These are phyloP conservation scores for Nematopogon swammerdamellus DNA, from an alignment of 2,888 invertebrate species.

Conservation along the genomic window DNA sequence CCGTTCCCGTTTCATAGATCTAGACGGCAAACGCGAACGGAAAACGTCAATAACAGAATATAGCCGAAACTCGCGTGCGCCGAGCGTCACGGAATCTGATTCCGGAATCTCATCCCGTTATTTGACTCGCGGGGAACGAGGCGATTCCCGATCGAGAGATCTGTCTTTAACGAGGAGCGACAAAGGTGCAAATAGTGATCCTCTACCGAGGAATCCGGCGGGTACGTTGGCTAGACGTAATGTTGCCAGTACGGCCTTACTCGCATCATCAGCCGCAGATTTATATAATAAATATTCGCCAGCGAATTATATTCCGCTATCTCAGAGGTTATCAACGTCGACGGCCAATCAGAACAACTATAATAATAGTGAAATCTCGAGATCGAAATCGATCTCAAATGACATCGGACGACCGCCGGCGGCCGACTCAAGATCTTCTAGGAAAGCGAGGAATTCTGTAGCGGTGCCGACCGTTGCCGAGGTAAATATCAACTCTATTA, in stretches of 20 bases:
- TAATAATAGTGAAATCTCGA: conserved; percentile 30
- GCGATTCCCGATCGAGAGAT: conserved; percentile 52
- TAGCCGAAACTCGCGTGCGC: conserved; percentile 31
- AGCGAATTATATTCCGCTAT: conserved; percentile 65
- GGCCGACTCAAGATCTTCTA: conserved; percentile 24
- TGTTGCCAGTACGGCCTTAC: conserved; percentile 45
- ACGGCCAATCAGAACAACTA: conserved; percentile 24
- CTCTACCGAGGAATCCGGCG: conserved; percentile 25
- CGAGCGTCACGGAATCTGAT: conserved; percentile 47
- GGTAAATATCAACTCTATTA: conserved; percentile 21
- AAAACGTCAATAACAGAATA: conserved; percentile 40
- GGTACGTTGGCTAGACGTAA: conserved; percentile 19
- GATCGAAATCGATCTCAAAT: conserved; percentile 57
- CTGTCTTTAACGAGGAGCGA: conserved; percentile 54
- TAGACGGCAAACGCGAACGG: conserved; percentile 40
- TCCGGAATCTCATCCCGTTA: conserved; percentile 36
- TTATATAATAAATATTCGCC: conserved; percentile 75
- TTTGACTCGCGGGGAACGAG: conserved; percentile 28
- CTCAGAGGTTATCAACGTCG: conserved; percentile 37
- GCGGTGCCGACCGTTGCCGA: conserved; percentile 32
- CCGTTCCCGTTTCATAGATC: conserved; percentile 31
- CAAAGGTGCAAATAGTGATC: conserved; percentile 37
- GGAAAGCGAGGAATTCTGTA: conserved; percentile 34
- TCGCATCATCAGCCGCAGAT: conserved; percentile 62
- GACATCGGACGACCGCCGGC: conserved; percentile 54